These are phyloP conservation scores for Hemiscyllium ocellatum DNA, from an alignment of 2,113 vertebrate genomes.

Conservation along the genomic window DNA sequence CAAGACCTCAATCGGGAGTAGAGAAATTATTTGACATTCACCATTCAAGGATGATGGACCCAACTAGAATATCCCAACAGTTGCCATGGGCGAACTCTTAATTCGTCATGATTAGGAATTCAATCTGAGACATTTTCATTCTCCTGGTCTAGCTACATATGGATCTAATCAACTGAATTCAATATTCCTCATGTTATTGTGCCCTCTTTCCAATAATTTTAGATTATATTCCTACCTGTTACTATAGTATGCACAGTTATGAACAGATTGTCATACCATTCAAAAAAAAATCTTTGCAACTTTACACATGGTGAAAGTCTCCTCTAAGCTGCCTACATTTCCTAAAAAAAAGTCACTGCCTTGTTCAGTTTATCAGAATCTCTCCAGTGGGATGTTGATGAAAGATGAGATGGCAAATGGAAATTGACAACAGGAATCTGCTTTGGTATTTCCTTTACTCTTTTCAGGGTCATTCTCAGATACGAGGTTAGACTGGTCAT, in stretches of 20 bases:
- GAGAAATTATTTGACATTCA: background rate
- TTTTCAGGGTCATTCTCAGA: slow-evolving; percentile 6
- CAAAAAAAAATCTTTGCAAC: background rate
- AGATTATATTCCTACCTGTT: background rate
- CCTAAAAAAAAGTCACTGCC: background rate
- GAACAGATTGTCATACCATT: background rate
- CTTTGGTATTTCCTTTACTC: background rate
- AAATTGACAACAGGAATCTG: slow-evolving; percentile 8
- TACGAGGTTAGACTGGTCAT: background rate
- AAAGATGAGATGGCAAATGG: background rate
- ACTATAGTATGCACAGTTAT: background rate
- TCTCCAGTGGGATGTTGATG: background rate
- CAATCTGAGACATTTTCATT: background rate
- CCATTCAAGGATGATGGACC: background rate
- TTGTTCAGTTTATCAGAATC: background rate
- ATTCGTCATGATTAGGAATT: background rate
- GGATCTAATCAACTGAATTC: background rate
- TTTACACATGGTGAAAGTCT: background rate
- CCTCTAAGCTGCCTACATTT: background rate
- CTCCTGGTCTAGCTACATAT: background rate
- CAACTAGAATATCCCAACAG: background rate
- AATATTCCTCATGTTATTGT: background rate
- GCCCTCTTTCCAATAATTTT: background rate
- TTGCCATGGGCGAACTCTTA: background rate
- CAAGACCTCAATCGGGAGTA: background rate